Percentiles rank a stretch among this genome's conserved stretches.
phyloP scores from a whole-genome alignment of 2,797 vertebrate species.

The Ptychobarbus kaznakovi region DNA sequence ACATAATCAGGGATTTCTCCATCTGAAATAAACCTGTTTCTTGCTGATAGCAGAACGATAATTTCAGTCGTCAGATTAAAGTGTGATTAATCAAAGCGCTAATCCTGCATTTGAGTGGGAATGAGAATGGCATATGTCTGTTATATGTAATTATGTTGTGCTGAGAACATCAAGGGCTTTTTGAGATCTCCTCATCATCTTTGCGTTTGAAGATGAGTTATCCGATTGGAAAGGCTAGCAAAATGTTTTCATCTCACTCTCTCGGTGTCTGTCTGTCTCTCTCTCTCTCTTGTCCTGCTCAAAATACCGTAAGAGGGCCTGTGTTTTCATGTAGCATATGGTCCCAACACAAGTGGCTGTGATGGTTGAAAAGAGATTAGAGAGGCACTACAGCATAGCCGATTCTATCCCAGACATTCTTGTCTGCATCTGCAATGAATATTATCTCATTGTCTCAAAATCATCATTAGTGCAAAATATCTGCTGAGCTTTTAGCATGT shows the following conservation, averaged over 20 bases:
- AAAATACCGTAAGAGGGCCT: conserved; percentile 27
- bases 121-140: conserved; percentile 78
- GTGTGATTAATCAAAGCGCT: conserved; percentile 84
- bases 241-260: conserved; percentile 69
- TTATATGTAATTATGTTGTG: conserved; percentile 76
- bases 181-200: conserved; percentile 64
- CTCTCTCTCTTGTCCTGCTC: background rate
- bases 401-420: conserved; percentile 27
- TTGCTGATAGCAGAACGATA: conserved; percentile 72
- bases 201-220: conserved; percentile 72
- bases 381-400: conserved; percentile 48
- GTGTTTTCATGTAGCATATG: conserved; percentile 69
- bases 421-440: background rate
- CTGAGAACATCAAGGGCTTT: conserved; percentile 56
- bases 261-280: conserved; percentile 10
- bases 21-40: conserved; percentile 79
- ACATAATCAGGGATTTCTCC: conserved; percentile 78
- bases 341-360: conserved; percentile 64
- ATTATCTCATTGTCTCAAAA: conserved; percentile 21
- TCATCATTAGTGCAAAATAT: conserved; percentile 8
- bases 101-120: conserved; percentile 80
- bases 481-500: background rate
- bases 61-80: conserved; percentile 84
- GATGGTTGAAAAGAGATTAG: conserved; percentile 75
- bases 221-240: conserved; percentile 69